These are phyloP conservation scores for Xestia xanthographa DNA, from an alignment of 2,888 invertebrate genomes.

Conservation along the genomic window DNA sequence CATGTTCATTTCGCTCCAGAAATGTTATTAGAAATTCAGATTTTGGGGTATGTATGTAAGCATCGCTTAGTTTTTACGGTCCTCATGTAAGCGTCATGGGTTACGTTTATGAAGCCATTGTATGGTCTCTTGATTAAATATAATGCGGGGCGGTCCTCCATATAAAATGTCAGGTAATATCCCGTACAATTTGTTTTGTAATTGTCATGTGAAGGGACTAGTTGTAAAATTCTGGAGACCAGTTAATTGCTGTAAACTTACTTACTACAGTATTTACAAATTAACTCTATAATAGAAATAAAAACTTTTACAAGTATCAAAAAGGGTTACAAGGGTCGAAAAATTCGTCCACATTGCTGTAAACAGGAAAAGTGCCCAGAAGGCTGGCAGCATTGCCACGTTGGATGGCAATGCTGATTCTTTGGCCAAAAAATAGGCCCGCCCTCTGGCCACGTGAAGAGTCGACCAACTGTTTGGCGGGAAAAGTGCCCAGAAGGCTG, in stretches of 20 bases:
- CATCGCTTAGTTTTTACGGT: constrained; percentile 84
- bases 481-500: too few species aligned
- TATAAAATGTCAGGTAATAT: constrained; percentile 47
- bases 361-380: too few species aligned
- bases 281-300: too few species aligned
- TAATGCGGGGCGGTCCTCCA: constrained; percentile 40
- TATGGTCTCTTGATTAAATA: constrained; percentile 71
- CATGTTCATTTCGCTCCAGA: constrained; percentile 84
- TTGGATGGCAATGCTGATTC: too few species aligned
- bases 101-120: constrained; percentile 71
- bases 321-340: too few species aligned
- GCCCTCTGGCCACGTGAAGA: too few species aligned
- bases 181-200: constrained; percentile 41
- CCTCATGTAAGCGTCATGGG: constrained; percentile 67
- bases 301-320: too few species aligned
- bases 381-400: too few species aligned
- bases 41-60: constrained; percentile 79
- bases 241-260: neutral
- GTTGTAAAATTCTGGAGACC: constrained; percentile 17
- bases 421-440: too few species aligned
- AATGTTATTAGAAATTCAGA: constrained; percentile 88
- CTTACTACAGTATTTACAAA: too few species aligned
- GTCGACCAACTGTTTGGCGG: too few species aligned
- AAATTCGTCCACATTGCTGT: too few species aligned
- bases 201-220: constrained; percentile 27